These are phyloP conservation scores for Pterocles burchelli DNA, from an alignment of 2,113 vertebrate genomes.

Conservation along the genomic window DNA sequence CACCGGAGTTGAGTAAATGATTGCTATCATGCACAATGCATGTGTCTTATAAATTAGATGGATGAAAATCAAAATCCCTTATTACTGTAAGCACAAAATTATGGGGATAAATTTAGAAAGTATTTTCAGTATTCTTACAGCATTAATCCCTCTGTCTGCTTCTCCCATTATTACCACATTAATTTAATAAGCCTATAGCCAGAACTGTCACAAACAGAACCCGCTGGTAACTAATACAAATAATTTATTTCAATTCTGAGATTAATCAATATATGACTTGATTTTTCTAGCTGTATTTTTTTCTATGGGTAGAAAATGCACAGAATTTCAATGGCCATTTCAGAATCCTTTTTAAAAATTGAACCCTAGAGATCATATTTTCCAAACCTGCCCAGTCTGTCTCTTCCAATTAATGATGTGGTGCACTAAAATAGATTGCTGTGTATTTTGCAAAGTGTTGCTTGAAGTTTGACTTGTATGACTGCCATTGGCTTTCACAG, in stretches of 20 bases:
- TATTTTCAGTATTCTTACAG: neutral
- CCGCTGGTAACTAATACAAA: neutral
- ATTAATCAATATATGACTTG: conserved; percentile 12
- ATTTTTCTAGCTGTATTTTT: conserved; percentile 27
- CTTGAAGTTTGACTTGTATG: conserved; percentile 54
- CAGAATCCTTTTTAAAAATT: conserved; percentile 24
- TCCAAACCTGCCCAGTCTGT: conserved; percentile 46
- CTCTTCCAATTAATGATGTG: conserved; percentile 56
- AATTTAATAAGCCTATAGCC: neutral
- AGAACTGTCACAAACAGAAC: neutral
- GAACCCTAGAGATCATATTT: conserved; percentile 38
- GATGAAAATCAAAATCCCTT: neutral
- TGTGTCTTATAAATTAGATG: neutral
- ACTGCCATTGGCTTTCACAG: conserved; percentile 20
- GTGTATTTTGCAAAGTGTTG: conserved; percentile 39
- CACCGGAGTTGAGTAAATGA: neutral
- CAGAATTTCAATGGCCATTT: conserved; percentile 2
- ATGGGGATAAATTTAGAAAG: neutral
- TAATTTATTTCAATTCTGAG: conserved; percentile 25
- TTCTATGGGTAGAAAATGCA: neutral
- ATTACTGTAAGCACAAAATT: neutral
- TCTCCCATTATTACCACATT: conserved; percentile 2
- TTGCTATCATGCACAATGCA: neutral
- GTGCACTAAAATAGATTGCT: conserved; percentile 30
- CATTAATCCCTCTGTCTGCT: neutral